phyloP scores from a whole-genome alignment of 2,888 invertebrate genomes.

The Xanthostigma xanthostigma region DNA sequence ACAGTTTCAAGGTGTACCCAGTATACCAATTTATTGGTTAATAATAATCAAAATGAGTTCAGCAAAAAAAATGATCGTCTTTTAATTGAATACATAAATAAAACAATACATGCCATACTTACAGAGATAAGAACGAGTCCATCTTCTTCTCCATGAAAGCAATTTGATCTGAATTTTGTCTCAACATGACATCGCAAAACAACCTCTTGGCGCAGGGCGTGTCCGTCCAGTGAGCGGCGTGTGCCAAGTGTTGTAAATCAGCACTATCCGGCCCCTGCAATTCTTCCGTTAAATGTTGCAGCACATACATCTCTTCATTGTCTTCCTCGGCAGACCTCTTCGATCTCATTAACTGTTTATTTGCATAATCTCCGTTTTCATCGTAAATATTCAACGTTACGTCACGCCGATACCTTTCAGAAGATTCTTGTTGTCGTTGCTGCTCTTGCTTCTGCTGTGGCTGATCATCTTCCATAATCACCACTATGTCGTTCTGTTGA shows the following conservation, averaged over 20 bases:
- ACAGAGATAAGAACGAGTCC: conserved; percentile 55
- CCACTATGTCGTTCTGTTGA: conserved; percentile 14
- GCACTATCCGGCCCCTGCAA: conserved; percentile 24
- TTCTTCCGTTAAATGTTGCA: conserved; percentile 22
- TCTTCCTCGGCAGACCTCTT: conserved; percentile 20
- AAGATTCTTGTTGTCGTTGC: too few species aligned
- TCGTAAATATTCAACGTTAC: conserved; percentile 22
- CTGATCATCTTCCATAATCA: conserved; percentile 19
- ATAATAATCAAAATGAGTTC: too few species aligned
- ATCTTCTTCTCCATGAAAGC: conserved; percentile 70
- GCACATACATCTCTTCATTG: conserved; percentile 26
- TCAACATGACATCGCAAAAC: conserved; percentile 60
- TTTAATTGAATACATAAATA: too few species aligned
- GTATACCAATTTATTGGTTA: too few species aligned
- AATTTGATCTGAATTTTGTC: conserved; percentile 51
- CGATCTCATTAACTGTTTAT: conserved; percentile 23
- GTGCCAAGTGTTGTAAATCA: conserved; percentile 7
- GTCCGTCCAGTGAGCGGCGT: conserved; percentile 47
- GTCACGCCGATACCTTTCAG: conserved; percentile 17
- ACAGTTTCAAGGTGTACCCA: too few species aligned
- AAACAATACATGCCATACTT: conserved; percentile 29
- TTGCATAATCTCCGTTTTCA: conserved; percentile 39
- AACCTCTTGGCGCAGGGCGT: conserved; percentile 64
- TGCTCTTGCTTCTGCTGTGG: background rate
- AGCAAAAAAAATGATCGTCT: too few species aligned